A percentile compares a stretch with the other conserved stretches of the same genome.
Evolutionary conservation across 2,113 vertebrate genomes (phyloP).

Genomic region (Muntiacus reevesi): DNA sequence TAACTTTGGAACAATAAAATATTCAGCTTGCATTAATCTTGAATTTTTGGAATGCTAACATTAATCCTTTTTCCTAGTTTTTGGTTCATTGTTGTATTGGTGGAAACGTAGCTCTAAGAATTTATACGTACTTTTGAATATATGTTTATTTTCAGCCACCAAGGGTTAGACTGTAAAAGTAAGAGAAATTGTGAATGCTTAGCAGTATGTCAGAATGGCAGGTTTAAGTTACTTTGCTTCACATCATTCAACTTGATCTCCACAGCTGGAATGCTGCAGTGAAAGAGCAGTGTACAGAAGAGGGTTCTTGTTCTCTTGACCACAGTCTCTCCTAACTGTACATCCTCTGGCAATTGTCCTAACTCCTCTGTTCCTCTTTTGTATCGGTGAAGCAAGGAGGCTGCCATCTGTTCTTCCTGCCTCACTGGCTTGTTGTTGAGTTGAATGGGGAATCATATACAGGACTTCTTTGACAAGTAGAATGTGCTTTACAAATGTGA

Average conservation of each 20-base stretch:
- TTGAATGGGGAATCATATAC: not conserved
- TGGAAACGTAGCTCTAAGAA: not conserved
- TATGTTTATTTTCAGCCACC: constrained; percentile 20
- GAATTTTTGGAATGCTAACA: not conserved
- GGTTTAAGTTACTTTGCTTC: not conserved
- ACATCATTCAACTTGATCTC: not conserved
- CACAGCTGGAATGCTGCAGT: not conserved
- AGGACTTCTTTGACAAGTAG: not conserved
- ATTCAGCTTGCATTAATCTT: not conserved
- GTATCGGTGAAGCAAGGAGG: not conserved
- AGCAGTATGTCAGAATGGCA: not conserved
- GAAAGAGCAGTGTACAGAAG: not conserved
- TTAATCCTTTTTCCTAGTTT: not conserved
- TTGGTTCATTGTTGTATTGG: not conserved
- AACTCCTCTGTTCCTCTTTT: not conserved
- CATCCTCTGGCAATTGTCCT: not conserved
- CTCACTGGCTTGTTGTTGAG: not conserved
- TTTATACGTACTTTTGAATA: not conserved
- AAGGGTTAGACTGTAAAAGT: not conserved
- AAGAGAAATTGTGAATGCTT: not conserved
- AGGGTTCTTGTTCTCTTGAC: not conserved
- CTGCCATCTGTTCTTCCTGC: not conserved
- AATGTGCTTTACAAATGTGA: not conserved
- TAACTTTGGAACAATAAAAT: not conserved
- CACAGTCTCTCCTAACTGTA: not conserved